Evolutionary conservation across 2,113 vertebrate species (phyloP).

Genomic region (Scopus umbretta): DNA sequence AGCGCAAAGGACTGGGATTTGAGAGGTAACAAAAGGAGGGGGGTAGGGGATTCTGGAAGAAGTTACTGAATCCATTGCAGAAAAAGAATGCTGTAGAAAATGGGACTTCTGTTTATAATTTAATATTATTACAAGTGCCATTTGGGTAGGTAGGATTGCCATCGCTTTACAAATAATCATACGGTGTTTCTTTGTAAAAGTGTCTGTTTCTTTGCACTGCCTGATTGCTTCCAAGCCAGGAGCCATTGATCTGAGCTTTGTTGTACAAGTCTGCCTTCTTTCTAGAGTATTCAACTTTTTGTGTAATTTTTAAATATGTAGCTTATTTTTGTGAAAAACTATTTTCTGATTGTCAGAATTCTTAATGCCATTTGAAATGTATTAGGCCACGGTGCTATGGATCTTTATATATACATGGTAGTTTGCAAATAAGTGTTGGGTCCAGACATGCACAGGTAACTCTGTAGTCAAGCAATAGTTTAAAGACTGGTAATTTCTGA

Average conservation of each 20-base stretch:
- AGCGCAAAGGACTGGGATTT: background rate
- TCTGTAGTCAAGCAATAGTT: background rate
- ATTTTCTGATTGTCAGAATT: background rate
- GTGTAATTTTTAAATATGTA: background rate
- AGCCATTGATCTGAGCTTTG: background rate
- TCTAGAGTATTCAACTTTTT: background rate
- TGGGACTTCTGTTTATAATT: background rate
- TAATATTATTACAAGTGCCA: background rate
- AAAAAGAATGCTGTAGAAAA: background rate
- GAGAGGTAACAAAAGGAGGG: background rate
- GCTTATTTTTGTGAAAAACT: background rate
- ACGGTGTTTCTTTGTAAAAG: background rate
- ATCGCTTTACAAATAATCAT: background rate
- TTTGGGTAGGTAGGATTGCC: background rate
- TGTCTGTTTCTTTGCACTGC: background rate
- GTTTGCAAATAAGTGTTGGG: background rate
- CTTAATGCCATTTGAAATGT: background rate
- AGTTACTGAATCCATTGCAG: background rate
- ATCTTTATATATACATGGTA: background rate
- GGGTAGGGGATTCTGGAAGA: background rate
- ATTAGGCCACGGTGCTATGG: background rate
- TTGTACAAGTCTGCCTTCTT: background rate
- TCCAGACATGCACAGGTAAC: background rate
- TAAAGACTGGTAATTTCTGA: background rate
- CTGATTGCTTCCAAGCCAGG: background rate